phyloP scores from a whole-genome alignment of 1,140 invertebrate species.

The Belonocnema kinseyi region DNA sequence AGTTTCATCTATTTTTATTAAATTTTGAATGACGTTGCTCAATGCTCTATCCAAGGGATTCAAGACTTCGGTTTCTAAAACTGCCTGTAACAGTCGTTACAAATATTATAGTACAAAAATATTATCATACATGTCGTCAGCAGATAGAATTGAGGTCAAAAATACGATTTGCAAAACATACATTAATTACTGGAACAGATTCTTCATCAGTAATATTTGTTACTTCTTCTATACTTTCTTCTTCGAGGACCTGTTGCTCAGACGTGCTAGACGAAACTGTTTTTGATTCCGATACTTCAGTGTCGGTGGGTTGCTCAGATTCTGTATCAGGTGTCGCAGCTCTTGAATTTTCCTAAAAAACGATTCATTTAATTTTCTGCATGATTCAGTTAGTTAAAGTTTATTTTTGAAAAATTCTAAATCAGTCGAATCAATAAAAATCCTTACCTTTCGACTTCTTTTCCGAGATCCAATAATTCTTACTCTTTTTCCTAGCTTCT shows the following conservation, averaged over 20 bases:
- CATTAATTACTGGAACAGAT: conserved; percentile 38
- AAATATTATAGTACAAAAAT: background rate
- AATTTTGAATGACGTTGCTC: conserved; percentile 68
- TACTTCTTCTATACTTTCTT: conserved; percentile 65
- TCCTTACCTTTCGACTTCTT: conserved; percentile 65
- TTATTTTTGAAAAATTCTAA: background rate
- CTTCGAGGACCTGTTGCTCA: conserved; percentile 70
- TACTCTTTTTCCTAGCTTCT: conserved; percentile 54
- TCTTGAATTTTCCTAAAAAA: conserved; percentile 68
- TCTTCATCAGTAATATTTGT: conserved; percentile 47
- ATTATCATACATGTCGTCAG: background rate
- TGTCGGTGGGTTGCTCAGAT: conserved; percentile 74
- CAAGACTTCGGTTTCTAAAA: conserved; percentile 38
- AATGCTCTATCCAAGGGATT: conserved; percentile 69
- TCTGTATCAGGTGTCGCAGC: conserved; percentile 73
- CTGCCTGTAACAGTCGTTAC: conserved; percentile 37
- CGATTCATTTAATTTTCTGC: background rate
- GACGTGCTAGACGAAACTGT: conserved; percentile 62
- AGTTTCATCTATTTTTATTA: conserved; percentile 62
- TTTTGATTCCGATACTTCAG: conserved; percentile 66
- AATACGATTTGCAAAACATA: conserved; percentile 37
- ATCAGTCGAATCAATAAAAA: conserved; percentile 53
- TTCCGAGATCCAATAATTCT: conserved; percentile 69
- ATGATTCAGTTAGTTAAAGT: no score
- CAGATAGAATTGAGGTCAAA: background rate